Evolutionary conservation across 2,888 invertebrate species (phyloP).

Genomic region (Atrina japonica): DNA sequence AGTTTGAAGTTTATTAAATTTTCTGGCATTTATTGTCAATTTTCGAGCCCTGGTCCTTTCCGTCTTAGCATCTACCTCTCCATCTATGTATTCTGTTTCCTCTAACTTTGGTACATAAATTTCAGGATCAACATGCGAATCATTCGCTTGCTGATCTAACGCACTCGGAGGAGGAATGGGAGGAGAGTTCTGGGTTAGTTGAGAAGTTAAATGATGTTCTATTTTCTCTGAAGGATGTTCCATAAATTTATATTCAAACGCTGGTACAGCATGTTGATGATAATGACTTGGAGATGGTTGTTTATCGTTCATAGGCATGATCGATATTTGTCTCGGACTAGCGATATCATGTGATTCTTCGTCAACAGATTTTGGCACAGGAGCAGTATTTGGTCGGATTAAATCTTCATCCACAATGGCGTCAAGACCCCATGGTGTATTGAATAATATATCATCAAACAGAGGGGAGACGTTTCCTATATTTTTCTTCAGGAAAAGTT

Average conservation of each 20-base stretch:
- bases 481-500: slow-evolving; percentile 36
- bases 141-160: not conserved
- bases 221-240: slow-evolving; percentile 16
- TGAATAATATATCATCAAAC: slow-evolving; percentile 44
- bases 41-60: slow-evolving; percentile 54
- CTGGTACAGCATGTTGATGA: not conserved
- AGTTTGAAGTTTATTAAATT: slow-evolving; percentile 57
- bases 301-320: too few relatives aligned
- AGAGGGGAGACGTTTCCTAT: slow-evolving; percentile 34
- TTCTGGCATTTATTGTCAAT: slow-evolving; percentile 57
- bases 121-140: not conserved
- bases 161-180: not conserved
- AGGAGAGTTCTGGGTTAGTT: not conserved
- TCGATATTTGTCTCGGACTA: too few relatives aligned
- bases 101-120: slow-evolving; percentile 3
- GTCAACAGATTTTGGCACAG: not conserved
- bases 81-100: slow-evolving; percentile 45
- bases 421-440: slow-evolving; percentile 51
- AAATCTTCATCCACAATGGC: slow-evolving; percentile 44
- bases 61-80: slow-evolving; percentile 58
- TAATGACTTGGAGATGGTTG: too few relatives aligned
- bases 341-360: not conserved
- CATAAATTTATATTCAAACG: not conserved
- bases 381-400: slow-evolving; percentile 49
- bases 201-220: slow-evolving; percentile 15